These are phyloP conservation scores for Sandelia bainsii DNA, from an alignment of 2,797 vertebrate species.

Conservation along the genomic window DNA sequence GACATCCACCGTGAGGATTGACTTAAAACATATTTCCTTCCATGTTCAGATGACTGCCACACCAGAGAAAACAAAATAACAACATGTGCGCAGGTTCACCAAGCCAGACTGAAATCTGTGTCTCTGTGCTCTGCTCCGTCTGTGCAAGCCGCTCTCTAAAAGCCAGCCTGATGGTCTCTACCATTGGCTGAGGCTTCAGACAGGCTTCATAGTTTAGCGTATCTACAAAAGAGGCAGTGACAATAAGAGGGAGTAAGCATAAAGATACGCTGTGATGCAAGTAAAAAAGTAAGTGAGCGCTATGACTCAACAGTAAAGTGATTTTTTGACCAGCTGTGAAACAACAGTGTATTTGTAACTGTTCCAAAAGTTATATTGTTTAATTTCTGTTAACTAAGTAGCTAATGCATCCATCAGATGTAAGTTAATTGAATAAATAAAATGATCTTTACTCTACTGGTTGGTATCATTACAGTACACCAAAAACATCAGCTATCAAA, in stretches of 20 bases:
- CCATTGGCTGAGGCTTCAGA: slow-evolving; percentile 60
- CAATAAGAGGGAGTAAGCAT: slow-evolving; percentile 39
- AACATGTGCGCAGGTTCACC: slow-evolving; percentile 51
- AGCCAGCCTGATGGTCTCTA: slow-evolving; percentile 40
- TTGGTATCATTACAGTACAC: background rate
- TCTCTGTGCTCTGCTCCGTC: slow-evolving; percentile 53
- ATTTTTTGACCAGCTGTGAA: slow-evolving; percentile 1
- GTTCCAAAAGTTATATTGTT: background rate
- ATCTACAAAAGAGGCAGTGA: slow-evolving; percentile 70
- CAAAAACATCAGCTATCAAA: background rate
- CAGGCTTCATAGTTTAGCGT: slow-evolving; percentile 56
- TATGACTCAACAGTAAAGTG: slow-evolving; percentile 14
- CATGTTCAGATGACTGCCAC: slow-evolving; percentile 18
- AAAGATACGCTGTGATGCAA: slow-evolving; percentile 1
- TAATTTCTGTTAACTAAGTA: background rate
- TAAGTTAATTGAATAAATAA: background rate
- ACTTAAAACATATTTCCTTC: slow-evolving; percentile 50
- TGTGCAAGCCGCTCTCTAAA: slow-evolving; percentile 53
- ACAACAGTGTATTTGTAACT: background rate
- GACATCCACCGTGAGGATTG: slow-evolving; percentile 53
- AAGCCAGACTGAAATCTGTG: slow-evolving; percentile 44
- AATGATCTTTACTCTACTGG: background rate
- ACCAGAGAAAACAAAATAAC: slow-evolving; percentile 24
- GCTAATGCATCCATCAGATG: too few species aligned
- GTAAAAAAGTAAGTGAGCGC: slow-evolving; percentile 7